phyloP scores from a whole-genome alignment of 2,113 vertebrate genomes.

The Macrotis lagotis region DNA sequence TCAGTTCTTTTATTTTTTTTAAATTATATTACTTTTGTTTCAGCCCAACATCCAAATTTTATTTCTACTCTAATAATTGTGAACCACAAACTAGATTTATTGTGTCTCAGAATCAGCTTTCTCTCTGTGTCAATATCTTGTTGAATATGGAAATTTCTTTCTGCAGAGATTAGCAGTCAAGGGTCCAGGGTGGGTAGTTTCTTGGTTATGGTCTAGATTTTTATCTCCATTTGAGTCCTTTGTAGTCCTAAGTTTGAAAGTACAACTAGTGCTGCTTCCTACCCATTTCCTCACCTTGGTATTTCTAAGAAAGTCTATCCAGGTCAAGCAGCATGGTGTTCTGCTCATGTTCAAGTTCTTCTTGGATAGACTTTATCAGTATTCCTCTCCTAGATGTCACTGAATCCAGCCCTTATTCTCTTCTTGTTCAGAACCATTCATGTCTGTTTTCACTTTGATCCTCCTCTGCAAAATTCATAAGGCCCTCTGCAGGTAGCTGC shows the following conservation, averaged over 20 bases:
- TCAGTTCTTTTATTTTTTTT: slow-evolving; percentile 33
- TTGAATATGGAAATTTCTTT: background rate
- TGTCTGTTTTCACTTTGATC: slow-evolving; percentile 73
- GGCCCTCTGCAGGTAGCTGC: slow-evolving; percentile 64
- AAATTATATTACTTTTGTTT: background rate
- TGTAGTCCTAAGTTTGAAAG: background rate
- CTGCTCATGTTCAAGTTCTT: slow-evolving; percentile 21
- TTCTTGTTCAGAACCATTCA: slow-evolving; percentile 54
- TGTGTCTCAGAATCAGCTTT: slow-evolving; percentile 15
- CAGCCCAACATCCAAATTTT: background rate
- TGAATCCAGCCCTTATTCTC: slow-evolving; percentile 21
- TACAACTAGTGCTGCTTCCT: background rate
- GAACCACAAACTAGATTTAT: slow-evolving; percentile 28
- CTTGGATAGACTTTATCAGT: slow-evolving; percentile 53
- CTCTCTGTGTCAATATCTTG: background rate
- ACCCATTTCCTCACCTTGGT: background rate
- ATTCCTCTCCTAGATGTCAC: slow-evolving; percentile 51
- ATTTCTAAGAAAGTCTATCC: background rate
- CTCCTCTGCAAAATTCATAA: slow-evolving; percentile 74
- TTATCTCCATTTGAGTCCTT: background rate
- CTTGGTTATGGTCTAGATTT: slow-evolving; percentile 20
- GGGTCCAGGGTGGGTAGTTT: background rate
- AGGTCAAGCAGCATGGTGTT: background rate
- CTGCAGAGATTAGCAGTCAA: background rate
- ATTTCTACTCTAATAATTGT: background rate